phyloP scores from a whole-genome alignment of 2,888 invertebrate species.

The Conistra vaccinii region DNA sequence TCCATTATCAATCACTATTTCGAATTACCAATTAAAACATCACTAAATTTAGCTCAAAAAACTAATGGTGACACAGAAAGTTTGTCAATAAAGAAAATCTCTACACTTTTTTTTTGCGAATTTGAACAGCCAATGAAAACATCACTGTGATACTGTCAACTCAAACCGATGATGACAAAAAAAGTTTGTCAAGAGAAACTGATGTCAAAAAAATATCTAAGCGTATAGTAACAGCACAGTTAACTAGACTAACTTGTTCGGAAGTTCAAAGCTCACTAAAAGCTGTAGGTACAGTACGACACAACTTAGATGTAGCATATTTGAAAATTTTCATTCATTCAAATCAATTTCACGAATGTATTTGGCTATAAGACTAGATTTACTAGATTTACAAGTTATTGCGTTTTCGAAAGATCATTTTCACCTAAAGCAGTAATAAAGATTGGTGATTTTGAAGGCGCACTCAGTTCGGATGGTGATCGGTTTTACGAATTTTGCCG shows the following conservation, averaged over 20 bases:
- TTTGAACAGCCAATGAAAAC: background rate
- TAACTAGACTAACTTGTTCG: conserved; percentile 20
- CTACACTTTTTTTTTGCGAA: background rate
- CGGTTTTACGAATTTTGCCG: no score
- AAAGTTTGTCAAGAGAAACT: background rate
- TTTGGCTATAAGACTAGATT: no score
- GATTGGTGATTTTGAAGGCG: no score
- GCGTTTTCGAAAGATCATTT: no score
- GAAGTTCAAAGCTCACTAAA: conserved; percentile 46
- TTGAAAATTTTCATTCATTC: no score
- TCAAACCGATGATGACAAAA: background rate
- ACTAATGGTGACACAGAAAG: background rate
- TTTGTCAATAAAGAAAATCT: background rate
- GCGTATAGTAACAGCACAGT: background rate
- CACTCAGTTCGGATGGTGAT: no score
- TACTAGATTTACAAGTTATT: no score
- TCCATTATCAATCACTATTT: conserved; percentile 39
- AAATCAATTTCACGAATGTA: no score
- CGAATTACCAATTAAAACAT: background rate
- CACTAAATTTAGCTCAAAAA: background rate
- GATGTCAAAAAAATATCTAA: accelerated
- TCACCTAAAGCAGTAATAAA: no score
- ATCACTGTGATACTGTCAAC: background rate
- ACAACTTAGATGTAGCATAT: no score
- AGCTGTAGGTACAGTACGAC: conserved; percentile 33